A percentile compares a stretch with the other conserved stretches of the same genome.
phyloP scores from a whole-genome alignment of 1,140 invertebrate genomes.

The Gryllus bimaculatus region DNA sequence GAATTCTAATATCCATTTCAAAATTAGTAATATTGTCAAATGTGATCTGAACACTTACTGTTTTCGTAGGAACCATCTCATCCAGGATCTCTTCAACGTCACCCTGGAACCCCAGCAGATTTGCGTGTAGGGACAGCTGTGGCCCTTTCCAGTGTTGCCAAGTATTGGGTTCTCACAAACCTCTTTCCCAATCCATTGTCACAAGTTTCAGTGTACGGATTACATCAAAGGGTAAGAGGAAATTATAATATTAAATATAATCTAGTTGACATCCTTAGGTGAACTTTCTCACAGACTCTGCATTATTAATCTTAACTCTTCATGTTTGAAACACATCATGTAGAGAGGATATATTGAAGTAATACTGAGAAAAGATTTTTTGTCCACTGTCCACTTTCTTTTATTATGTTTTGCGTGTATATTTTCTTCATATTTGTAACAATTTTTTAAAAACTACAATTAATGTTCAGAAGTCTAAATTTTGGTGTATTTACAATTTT shows the following conservation, averaged over 20 bases:
- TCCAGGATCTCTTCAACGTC: conserved; percentile 28
- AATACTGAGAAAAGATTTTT: too few species aligned
- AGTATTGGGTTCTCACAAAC: conserved; percentile 57
- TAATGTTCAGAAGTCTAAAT: too few species aligned
- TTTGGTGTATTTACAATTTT: too few species aligned
- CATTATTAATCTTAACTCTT: too few species aligned
- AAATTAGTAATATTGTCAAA: too few species aligned
- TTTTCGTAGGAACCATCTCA: conserved; percentile 34
- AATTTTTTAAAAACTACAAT: too few species aligned
- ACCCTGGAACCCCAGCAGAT: conserved; percentile 29
- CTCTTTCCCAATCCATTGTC: conserved; percentile 50
- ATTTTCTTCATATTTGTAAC: too few species aligned
- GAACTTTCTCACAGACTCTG: too few species aligned
- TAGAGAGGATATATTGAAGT: too few species aligned
- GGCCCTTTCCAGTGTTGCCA: conserved; percentile 48
- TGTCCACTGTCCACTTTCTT: too few species aligned
- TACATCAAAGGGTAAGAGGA: conserved; percentile 16
- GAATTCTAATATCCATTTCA: conserved; percentile 25
- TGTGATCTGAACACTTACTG: background rate
- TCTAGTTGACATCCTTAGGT: background rate
- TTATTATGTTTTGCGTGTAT: too few species aligned
- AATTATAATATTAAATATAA: background rate
- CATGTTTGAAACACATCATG: too few species aligned
- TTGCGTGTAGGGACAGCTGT: conserved; percentile 41
- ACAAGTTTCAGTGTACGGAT: conserved; percentile 36